A percentile compares a stretch with the other conserved stretches of the same genome.
phyloP scores from a whole-genome alignment of 1,140 invertebrate genomes.

The Drosophila santomea region DNA sequence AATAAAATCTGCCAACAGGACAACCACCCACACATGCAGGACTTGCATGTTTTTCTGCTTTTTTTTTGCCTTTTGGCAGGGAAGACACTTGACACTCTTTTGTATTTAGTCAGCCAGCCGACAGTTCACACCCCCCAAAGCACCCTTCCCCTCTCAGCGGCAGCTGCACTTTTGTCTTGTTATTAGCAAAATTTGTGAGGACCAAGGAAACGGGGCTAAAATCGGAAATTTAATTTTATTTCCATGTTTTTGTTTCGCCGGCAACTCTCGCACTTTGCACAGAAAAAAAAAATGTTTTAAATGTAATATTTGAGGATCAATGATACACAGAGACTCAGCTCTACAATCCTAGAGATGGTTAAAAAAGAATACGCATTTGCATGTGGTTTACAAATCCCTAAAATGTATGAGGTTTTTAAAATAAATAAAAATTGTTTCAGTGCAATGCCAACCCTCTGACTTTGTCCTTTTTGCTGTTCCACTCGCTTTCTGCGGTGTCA shows the following conservation, averaged over 20 bases:
- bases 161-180: slow-evolving; percentile 65
- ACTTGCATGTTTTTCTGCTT: slow-evolving; percentile 15
- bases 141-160: background rate
- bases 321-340: background rate
- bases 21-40: slow-evolving; percentile 27
- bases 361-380: background rate
- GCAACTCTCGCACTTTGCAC: slow-evolving; percentile 9
- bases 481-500: slow-evolving; percentile 73
- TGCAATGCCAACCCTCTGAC: slow-evolving; percentile 46
- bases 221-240: slow-evolving; percentile 84
- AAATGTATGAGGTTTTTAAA: background rate
- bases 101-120: slow-evolving; percentile 70
- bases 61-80: slow-evolving; percentile 63
- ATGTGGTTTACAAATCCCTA: background rate
- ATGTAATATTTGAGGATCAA: background rate
- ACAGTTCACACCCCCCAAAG: slow-evolving; percentile 41
- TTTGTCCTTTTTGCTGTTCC: slow-evolving; percentile 61
- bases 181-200: slow-evolving; percentile 75
- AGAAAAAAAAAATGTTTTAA: background rate
- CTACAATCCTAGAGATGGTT: too few relatives aligned
- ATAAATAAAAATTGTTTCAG: background rate
- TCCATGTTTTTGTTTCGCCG: slow-evolving; percentile 68
- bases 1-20: slow-evolving; percentile 64
- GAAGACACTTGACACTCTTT: slow-evolving; percentile 81
- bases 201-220: slow-evolving; percentile 31